A percentile compares a stretch with the other conserved stretches of the same genome.
These are phyloP conservation scores for Hyposmocoma kahamanoa DNA, from an alignment of 1,140 invertebrate genomes.

Conservation along the genomic window DNA sequence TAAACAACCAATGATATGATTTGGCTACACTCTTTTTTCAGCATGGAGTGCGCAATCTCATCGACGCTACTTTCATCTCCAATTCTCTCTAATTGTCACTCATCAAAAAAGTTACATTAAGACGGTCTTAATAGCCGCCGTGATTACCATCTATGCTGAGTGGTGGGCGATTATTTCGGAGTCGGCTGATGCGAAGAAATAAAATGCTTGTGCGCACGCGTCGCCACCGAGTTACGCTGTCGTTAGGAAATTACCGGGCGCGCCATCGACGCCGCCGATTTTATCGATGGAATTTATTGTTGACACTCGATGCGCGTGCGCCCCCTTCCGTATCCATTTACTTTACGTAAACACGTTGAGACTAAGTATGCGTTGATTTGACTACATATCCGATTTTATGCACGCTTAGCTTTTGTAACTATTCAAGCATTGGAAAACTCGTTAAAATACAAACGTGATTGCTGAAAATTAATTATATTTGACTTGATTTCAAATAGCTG, in stretches of 20 bases:
- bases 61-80: constrained; percentile 25
- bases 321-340: constrained; percentile 26
- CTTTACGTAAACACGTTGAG: constrained; percentile 3
- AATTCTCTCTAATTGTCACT: constrained; percentile 35
- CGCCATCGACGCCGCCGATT: constrained; percentile 60
- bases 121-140: constrained; percentile 59
- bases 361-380: background rate
- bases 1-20: too few relatives aligned
- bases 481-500: too few relatives aligned
- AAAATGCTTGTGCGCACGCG: constrained; percentile 68
- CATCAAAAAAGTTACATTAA: constrained; percentile 60
- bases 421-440: too few relatives aligned
- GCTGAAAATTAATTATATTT: too few relatives aligned
- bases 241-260: constrained; percentile 65
- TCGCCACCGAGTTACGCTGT: constrained; percentile 70
- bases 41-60: background rate
- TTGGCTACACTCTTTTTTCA: too few relatives aligned
- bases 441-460: too few relatives aligned
- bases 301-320: constrained; percentile 44
- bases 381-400: background rate
- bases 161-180: constrained; percentile 67
- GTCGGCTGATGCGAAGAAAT: constrained; percentile 61
- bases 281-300: constrained; percentile 72
- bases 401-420: too few relatives aligned
- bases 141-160: constrained; percentile 70